Conservation (phyloP, 2,888 invertebrate genomes). For the Erebia epiphron region DNA sequence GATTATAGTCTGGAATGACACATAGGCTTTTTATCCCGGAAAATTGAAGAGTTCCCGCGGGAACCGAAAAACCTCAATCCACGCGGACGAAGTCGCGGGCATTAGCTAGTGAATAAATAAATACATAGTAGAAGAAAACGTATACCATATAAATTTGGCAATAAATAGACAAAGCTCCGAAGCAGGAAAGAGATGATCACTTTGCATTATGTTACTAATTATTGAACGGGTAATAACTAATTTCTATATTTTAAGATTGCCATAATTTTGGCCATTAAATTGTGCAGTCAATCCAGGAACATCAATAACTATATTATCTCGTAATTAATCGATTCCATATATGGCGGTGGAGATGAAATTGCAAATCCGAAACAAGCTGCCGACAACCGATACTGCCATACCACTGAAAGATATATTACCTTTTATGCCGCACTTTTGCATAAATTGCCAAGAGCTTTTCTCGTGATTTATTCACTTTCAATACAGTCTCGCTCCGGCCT, state of each 20-base stretch:
- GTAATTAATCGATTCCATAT: conserved; percentile 68
- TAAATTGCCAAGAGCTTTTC: conserved; percentile 1
- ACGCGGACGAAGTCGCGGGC: too few species aligned
- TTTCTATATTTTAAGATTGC: not conserved
- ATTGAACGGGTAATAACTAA: conserved; percentile 3
- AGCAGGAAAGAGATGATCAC: too few species aligned
- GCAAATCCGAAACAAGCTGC: conserved; percentile 58
- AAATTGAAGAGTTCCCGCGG: too few species aligned
- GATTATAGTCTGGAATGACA: too few species aligned
- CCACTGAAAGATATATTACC: conserved; percentile 31
- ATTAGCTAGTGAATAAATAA: too few species aligned
- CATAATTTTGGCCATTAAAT: not conserved
- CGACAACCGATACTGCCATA: conserved; percentile 49
- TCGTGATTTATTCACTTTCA: conserved; percentile 3
- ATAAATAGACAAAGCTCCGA: too few species aligned
- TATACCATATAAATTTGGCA: too few species aligned
- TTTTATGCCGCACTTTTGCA: conserved; percentile 13
- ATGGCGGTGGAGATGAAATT: conserved; percentile 57
- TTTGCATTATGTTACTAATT: not conserved
- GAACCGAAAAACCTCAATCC: too few species aligned
- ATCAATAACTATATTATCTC: conserved; percentile 47
- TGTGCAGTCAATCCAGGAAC: conserved; percentile 9
- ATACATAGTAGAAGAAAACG: too few species aligned
- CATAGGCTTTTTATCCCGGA: too few species aligned
- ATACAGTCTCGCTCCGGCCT: not conserved